Base-by-base conservation (phyloP, 2,888 invertebrate genomes). In the Vandiemenella viatica region DNA sequence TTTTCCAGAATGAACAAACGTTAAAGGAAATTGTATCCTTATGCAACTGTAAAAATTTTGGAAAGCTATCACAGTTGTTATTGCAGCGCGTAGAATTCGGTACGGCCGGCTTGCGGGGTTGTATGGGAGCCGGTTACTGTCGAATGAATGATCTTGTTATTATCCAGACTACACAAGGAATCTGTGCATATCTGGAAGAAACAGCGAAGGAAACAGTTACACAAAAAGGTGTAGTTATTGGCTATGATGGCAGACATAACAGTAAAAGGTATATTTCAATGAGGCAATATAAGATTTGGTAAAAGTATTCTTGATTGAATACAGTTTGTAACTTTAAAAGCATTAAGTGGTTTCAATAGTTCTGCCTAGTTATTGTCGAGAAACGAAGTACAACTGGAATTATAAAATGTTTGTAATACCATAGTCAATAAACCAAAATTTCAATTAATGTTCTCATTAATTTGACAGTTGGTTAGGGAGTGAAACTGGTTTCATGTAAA, bases 91-190 rank as follows among this genome's bases (percentile, higher is more conserved):
- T 92, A 58, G 71, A 77, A 59, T 95, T 95, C 66, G 95, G 95
- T 16, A 96, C 95, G 1, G 95, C 95, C 1, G 95, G 97, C 0
- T 70, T 98, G 23, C 76, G 98, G 54, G 91, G 86, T 0, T 74
- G 74, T 55, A 97, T 98, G 97, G 86, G 81, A 16, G 84, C 92
- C 15, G 98, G 98, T 0, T 95, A 85, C 66, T 78, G 77, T 55
- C 80, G 83, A 54, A 90, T 98, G 87, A 99, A 99, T 66, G 97
- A 98, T 66, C 74, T 99, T 41, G 88, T 95, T 0, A 81, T 93
- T 53, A 76, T 98, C 44, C 98, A 98, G 69, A 92, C 95, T 1
- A 83, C 83, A 1, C 91, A 96, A 76, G 96, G 95, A 1, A 65
- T 96, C 5, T 75, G 81, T 43, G 76, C 79, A 45, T 90, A 92